phyloP scores from a whole-genome alignment of 2,888 invertebrate genomes.

The Noctua pronuba region DNA sequence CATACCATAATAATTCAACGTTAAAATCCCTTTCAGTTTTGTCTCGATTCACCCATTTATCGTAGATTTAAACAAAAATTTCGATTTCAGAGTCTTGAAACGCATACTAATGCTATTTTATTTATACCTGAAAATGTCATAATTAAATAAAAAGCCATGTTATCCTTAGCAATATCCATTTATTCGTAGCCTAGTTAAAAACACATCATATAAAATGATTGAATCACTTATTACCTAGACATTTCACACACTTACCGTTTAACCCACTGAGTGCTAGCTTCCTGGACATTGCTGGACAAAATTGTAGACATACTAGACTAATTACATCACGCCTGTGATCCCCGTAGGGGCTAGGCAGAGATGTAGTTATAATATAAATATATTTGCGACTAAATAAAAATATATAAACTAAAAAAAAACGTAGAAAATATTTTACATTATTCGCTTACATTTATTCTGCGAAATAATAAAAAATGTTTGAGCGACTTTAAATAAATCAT shows the following conservation, averaged over 20 bases:
- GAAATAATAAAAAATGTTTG: background rate
- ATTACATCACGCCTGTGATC: background rate
- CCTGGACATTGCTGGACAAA: slow-evolving; percentile 64
- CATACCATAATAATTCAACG: no score
- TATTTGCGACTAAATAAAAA: slow-evolving; percentile 23
- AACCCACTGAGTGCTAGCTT: slow-evolving; percentile 59
- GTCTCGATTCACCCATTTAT: no score
- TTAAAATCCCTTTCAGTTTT: no score
- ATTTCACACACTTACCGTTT: slow-evolving; percentile 62
- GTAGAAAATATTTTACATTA: slow-evolving; percentile 14
- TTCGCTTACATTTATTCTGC: slow-evolving; percentile 14
- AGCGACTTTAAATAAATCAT: background rate
- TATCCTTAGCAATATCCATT: slow-evolving; percentile 65
- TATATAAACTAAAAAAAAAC: slow-evolving; percentile 23
- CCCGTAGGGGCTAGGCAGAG: background rate
- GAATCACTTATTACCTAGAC: slow-evolving; percentile 66
- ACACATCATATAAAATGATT: slow-evolving; percentile 74
- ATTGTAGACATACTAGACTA: slow-evolving; percentile 14
- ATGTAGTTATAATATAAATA: slow-evolving; percentile 21
- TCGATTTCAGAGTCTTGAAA: background rate
- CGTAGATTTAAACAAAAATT: background rate
- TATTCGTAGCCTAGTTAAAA: slow-evolving; percentile 67
- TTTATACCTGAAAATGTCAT: no score
- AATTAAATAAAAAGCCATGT: slow-evolving; percentile 45
- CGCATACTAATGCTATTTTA: background rate